A percentile compares a stretch with the other conserved stretches of the same genome.
phyloP scores from a whole-genome alignment of 2,113 vertebrate species.

The Syrrhaptes paradoxus region DNA sequence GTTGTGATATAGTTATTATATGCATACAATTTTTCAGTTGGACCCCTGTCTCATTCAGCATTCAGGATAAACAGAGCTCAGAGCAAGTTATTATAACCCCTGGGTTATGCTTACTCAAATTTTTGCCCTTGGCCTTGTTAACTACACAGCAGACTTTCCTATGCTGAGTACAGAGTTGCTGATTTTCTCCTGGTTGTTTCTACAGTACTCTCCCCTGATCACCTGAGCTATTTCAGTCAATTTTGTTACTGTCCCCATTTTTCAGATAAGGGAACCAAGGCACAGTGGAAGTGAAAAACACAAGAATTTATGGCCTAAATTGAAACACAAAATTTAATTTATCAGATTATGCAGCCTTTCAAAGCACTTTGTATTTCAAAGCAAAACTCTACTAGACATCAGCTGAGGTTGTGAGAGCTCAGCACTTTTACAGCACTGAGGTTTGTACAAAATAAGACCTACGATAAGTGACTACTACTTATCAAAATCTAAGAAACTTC shows the following conservation, averaged over 20 bases:
- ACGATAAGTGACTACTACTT: not conserved
- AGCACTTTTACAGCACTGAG: not conserved
- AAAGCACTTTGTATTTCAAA: conserved; percentile 3
- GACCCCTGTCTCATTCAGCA: not conserved
- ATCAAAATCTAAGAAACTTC: conserved; percentile 27
- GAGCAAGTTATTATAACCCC: not conserved
- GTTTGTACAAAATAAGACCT: not conserved
- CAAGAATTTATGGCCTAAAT: not conserved
- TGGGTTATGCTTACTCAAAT: not conserved
- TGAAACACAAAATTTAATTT: not conserved
- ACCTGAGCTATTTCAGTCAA: not conserved
- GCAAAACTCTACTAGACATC: not conserved
- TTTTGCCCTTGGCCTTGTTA: not conserved
- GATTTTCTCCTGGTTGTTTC: not conserved
- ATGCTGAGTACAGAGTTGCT: not conserved
- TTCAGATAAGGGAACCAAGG: not conserved
- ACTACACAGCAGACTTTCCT: not conserved
- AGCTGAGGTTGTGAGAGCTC: not conserved
- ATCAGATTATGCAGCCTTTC: not conserved
- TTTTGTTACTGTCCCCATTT: not conserved
- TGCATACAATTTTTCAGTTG: not conserved
- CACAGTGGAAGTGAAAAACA: not conserved
- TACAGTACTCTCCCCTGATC: not conserved
- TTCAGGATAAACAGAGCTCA: not conserved
- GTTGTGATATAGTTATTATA: not conserved